Conservation (phyloP, 2,797 vertebrate genomes). For the Triplophysa bombifrons region DNA sequence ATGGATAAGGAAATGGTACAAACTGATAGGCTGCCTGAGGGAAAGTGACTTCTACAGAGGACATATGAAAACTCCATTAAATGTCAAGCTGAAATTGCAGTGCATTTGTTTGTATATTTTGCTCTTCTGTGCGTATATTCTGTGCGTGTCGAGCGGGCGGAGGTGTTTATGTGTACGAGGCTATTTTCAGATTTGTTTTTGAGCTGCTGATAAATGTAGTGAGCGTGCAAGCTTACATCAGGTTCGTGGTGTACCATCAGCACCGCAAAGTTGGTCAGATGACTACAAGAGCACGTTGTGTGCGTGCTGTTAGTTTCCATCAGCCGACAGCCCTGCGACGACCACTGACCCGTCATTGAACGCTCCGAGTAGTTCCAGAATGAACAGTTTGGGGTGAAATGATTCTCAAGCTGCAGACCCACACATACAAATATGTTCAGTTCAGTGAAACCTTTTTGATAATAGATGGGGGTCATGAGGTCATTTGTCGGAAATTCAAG, state of each 20-base stretch:
- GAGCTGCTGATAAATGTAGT: not conserved
- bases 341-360: conserved; percentile 94
- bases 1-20: conserved; percentile 71
- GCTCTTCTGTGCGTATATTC: conserved; percentile 23
- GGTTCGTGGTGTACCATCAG: conserved; percentile 90
- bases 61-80: conserved; percentile 70
- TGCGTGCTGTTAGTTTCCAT: conserved; percentile 89
- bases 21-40: conserved; percentile 70
- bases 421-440: conserved; percentile 18
- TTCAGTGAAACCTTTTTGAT: not conserved
- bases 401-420: conserved; percentile 83
- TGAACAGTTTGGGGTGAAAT: conserved; percentile 91
- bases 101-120: conserved; percentile 52
- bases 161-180: conserved; percentile 27
- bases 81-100: conserved; percentile 64
- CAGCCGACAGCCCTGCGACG: conserved; percentile 90
- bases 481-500: too few relatives aligned
- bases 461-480: too few relatives aligned
- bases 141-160: not conserved
- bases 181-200: conserved; percentile 22
- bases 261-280: conserved; percentile 94
- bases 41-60: conserved; percentile 59
- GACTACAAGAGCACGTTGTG: conserved; percentile 93
- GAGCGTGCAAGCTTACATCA: conserved; percentile 72
- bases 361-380: conserved; percentile 98